phyloP scores from a whole-genome alignment of 1,140 invertebrate genomes.

The Pseudomyrmex gracilis region DNA sequence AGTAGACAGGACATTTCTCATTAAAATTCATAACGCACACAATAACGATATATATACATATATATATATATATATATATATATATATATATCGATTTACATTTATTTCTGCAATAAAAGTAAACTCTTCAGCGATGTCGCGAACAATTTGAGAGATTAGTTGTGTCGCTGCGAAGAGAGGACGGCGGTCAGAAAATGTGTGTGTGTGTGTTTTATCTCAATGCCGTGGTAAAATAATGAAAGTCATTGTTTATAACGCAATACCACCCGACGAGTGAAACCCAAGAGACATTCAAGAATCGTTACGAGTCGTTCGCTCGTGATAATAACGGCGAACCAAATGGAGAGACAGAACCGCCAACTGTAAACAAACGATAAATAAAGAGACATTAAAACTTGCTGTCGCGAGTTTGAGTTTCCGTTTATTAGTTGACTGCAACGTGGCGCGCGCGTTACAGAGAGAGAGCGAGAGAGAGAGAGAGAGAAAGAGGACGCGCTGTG shows the following conservation, averaged over 20 bases:
- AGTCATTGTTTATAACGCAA: constrained; percentile 25
- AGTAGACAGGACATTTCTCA: not conserved
- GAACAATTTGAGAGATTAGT: no score
- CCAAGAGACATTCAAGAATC: constrained; percentile 12
- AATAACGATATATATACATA: constrained; percentile 18
- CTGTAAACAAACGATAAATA: constrained; percentile 2
- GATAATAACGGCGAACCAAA: constrained; percentile 22
- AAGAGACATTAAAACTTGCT: constrained; percentile 26
- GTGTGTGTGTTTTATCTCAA: not conserved
- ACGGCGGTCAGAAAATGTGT: not conserved
- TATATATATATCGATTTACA: no score
- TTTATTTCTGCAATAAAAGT: not conserved
- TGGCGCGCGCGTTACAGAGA: no score
- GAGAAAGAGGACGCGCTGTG: no score
- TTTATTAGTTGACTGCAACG: not conserved
- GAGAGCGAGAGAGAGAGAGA: no score
- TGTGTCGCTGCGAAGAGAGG: no score
- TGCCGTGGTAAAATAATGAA: not conserved
- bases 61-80: no score
- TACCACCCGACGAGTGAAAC: not conserved
- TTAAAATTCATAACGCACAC: constrained; percentile 26
- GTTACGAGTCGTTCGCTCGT: constrained; percentile 5
- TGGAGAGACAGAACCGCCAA: constrained; percentile 1
- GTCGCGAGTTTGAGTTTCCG: not conserved
- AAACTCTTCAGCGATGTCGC: not conserved